phyloP scores from a whole-genome alignment of 2,888 invertebrate species.

The Apocheima hispidaria region DNA sequence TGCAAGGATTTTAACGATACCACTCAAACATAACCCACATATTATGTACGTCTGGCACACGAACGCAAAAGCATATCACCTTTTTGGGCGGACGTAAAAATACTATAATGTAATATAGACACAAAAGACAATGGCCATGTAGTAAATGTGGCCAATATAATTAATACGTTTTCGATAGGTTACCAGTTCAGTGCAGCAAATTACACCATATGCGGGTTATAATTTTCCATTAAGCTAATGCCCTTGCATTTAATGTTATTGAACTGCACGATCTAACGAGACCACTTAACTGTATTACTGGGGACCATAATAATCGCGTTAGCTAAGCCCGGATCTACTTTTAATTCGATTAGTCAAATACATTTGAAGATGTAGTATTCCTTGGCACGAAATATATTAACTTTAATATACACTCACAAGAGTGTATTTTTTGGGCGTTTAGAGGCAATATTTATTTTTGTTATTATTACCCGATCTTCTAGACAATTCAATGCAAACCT shows the following conservation, averaged over 20 bases:
- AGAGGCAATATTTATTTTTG: not conserved
- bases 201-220: conserved; percentile 58
- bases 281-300: conserved; percentile 61
- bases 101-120: too few relatives aligned
- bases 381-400: conserved; percentile 5
- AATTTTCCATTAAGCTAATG: conserved; percentile 64
- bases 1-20: too few relatives aligned
- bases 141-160: not conserved
- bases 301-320: conserved; percentile 51
- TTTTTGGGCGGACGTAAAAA: too few relatives aligned
- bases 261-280: conserved; percentile 56
- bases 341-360: conserved; percentile 41
- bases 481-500: too few relatives aligned
- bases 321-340: conserved; percentile 45
- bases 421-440: not conserved
- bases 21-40: too few relatives aligned
- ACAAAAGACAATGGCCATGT: not conserved
- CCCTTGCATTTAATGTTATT: conserved; percentile 55
- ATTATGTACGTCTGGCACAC: too few relatives aligned
- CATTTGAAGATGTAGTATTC: conserved; percentile 11
- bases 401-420: not conserved
- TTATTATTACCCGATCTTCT: not conserved
- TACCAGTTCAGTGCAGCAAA: conserved; percentile 2
- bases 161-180: conserved; percentile 8
- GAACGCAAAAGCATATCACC: too few relatives aligned